Evolutionary conservation across 2,888 invertebrate species (phyloP).

Genomic region (Apotomis capreana): DNA sequence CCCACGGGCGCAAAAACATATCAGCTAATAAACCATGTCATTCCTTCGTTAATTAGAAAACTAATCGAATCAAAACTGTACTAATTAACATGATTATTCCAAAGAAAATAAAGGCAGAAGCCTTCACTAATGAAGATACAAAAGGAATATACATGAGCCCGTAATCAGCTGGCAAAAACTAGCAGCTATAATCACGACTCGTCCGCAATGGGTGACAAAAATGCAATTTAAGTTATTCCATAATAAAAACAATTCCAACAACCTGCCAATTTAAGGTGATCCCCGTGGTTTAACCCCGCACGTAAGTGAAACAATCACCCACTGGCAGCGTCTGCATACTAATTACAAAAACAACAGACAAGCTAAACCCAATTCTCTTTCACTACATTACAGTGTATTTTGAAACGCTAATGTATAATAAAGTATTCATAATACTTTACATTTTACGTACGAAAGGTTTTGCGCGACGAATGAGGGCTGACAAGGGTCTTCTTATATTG

Average conservation of each 20-base stretch:
- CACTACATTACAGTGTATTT: slow-evolving; percentile 4
- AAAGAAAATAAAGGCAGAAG: slow-evolving; percentile 53
- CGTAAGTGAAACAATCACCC: slow-evolving; percentile 10
- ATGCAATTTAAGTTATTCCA: slow-evolving; percentile 79
- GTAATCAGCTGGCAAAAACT: slow-evolving; percentile 67
- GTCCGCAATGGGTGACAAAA: slow-evolving; percentile 75
- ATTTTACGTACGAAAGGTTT: slow-evolving; percentile 23
- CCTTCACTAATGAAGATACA: slow-evolving; percentile 73
- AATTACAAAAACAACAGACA: slow-evolving; percentile 16
- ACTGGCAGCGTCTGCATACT: slow-evolving; percentile 28
- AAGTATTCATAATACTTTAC: slow-evolving; percentile 20
- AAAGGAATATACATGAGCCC: slow-evolving; percentile 67
- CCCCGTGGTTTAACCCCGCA: slow-evolving; percentile 28
- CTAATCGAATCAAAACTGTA: slow-evolving; percentile 50
- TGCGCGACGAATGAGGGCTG: slow-evolving; percentile 7
- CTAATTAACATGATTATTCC: slow-evolving; percentile 57
- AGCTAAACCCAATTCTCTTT: background rate
- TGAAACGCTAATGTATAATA: background rate
- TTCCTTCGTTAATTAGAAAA: slow-evolving; percentile 34
- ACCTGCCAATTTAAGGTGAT: slow-evolving; percentile 19
- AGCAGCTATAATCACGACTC: slow-evolving; percentile 56
- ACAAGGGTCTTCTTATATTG: slow-evolving; percentile 12
- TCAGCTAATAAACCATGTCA: slow-evolving; percentile 19
- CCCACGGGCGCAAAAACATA: slow-evolving; percentile 9
- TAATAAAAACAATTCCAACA: slow-evolving; percentile 71